These are phyloP conservation scores for Loris lydekkerianus DNA, from an alignment of 2,797 vertebrate species.

Conservation along the genomic window DNA sequence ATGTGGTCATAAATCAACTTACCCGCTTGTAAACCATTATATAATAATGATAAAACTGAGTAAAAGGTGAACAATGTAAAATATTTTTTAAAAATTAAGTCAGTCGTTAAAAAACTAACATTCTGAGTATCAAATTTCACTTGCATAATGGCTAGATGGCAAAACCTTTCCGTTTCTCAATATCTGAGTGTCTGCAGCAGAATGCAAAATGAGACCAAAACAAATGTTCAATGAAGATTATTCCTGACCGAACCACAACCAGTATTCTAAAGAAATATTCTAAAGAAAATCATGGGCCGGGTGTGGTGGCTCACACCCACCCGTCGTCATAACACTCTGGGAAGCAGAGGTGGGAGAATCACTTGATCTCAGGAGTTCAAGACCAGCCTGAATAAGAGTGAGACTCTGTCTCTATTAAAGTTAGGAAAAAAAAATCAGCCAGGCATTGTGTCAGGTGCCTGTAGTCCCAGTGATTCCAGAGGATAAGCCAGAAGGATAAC, in stretches of 20 bases:
- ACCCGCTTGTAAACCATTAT: conserved; percentile 43
- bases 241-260: conserved; percentile 15
- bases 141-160: conserved; percentile 78
- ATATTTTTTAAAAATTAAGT: conserved; percentile 65
- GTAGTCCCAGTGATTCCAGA: too few relatives aligned
- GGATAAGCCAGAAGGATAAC: too few relatives aligned
- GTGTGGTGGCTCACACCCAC: too few relatives aligned
- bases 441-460: too few relatives aligned
- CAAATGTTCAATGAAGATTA: conserved; percentile 4
- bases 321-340: too few relatives aligned
- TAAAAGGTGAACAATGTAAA: conserved; percentile 64
- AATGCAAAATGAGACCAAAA: conserved; percentile 58
- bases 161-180: conserved; percentile 75
- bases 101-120: conserved; percentile 71
- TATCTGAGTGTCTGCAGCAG: conserved; percentile 17
- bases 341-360: too few relatives aligned
- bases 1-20: conserved; percentile 19
- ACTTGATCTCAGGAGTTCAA: too few relatives aligned
- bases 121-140: conserved; percentile 78
- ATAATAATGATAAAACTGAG: conserved; percentile 60
- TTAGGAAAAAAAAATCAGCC: too few relatives aligned
- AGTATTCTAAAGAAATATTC: conserved; percentile 5
- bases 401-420: too few relatives aligned
- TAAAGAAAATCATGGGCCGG: background rate
- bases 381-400: too few relatives aligned